Percentiles rank a stretch among this genome's conserved stretches.
Conservation (phyloP, 2,113 vertebrate genomes). For the Cepphus grylle region DNA sequence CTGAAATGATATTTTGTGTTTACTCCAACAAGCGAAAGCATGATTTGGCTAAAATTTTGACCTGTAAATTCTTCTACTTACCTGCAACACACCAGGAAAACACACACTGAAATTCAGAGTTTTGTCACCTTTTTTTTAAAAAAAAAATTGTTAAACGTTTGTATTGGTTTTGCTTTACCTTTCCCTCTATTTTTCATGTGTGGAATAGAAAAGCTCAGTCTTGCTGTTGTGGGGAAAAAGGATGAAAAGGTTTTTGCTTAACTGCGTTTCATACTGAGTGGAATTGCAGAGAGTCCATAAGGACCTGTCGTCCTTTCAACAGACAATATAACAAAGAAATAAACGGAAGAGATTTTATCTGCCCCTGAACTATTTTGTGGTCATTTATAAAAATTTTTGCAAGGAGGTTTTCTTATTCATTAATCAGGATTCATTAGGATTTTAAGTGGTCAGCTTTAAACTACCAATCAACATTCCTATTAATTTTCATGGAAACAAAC, state of each 20-base stretch:
- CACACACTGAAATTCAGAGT: neutral
- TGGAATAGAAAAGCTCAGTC: neutral
- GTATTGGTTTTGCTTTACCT: neutral
- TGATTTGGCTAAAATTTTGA: neutral
- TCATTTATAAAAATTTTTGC: neutral
- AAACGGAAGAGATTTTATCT: neutral
- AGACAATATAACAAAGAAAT: neutral
- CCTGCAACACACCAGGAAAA: neutral
- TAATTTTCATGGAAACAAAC: neutral
- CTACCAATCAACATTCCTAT: neutral
- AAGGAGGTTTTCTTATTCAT: neutral
- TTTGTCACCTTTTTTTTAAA: neutral
- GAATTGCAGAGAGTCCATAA: neutral
- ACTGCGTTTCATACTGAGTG: neutral
- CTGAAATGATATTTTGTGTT: neutral
- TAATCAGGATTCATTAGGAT: neutral
- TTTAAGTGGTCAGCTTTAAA: neutral
- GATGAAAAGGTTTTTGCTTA: neutral
- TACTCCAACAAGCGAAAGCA: neutral
- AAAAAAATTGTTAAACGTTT: neutral
- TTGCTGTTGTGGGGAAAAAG: neutral
- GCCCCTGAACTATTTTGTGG: neutral
- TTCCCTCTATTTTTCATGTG: neutral
- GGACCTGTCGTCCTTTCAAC: neutral
- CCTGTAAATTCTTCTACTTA: neutral